Base-by-base conservation (phyloP, 2,888 invertebrate species). In the Dioctria rufipes region DNA sequence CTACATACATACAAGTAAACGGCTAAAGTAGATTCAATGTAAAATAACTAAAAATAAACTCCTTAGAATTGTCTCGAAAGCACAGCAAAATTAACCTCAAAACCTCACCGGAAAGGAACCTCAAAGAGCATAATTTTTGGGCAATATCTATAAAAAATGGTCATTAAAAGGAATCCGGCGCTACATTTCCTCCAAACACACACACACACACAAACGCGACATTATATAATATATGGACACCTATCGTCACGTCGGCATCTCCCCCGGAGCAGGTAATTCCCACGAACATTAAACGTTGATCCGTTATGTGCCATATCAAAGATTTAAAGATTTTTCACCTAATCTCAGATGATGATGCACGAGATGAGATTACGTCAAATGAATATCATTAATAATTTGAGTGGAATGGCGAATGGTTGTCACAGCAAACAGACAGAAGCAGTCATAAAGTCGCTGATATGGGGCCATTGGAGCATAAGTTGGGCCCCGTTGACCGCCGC, bases 311-410 rank as follows among this genome's bases (percentile, higher is more conserved):
- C 66, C 67, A 79, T 79, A 79, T 66, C 67, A 37, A 58, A 79
- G 78, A 79, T 79, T 79, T 79, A 79, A 66, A 79, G 66, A 66
- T 66, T 79, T 73, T 79, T 79, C 67, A 79, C 43, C 13, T 79
- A 79, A 77, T 77, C 77, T 77, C 63, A 40, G 54, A 40, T 58
- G 78, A 67, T 79, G 79, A 80, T 77, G 40, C 11, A 37, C 49
- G 77, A 43, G 80, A 81, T 49, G 71, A 67, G 63, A 69, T 81
- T 80, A 75, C 66, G 58, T 80, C 51, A 82, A 82, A 80, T 80
- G 73, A 83, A 82, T 83, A 83, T 80, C 80, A 83, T 82, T 82
- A 83, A 82, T 83, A 81, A 75, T 82, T 77, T 61, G 77, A 77
- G 46, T 46, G 6, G 77, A 25, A 25, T 51, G 58, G 5, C 75